Percentiles rank a stretch among this genome's conserved stretches.
phyloP scores from a whole-genome alignment of 2,888 invertebrate genomes.

The Pristionchus exspectatus region DNA sequence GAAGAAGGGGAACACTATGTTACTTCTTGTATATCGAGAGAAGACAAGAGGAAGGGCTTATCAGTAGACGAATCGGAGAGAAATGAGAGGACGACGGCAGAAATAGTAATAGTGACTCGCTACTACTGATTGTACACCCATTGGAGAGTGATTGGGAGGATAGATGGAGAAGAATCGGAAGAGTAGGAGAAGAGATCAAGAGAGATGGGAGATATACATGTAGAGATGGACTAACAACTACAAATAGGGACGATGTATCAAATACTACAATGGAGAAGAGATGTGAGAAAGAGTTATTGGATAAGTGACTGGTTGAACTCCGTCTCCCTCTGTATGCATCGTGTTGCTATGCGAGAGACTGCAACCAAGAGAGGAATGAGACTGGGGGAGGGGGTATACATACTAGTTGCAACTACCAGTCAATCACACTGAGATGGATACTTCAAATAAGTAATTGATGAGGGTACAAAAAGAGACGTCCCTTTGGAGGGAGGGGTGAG shows the following conservation, averaged over 20 bases:
- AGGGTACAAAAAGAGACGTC: constrained; percentile 10
- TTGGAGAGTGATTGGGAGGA: background rate
- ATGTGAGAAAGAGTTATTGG: background rate
- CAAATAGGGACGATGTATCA: background rate
- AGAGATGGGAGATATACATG: background rate
- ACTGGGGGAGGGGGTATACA: background rate
- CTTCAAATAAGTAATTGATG: background rate
- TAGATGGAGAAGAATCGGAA: constrained; percentile 5
- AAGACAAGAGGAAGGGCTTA: background rate
- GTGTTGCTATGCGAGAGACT: constrained; percentile 15
- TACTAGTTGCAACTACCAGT: background rate
- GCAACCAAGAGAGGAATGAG: background rate
- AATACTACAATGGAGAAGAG: background rate
- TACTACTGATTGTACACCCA: background rate
- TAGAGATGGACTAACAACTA: background rate
- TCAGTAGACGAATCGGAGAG: background rate
- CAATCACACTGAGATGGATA: background rate
- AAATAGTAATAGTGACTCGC: constrained; percentile 21
- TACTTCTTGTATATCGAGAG: background rate
- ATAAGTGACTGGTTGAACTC: background rate
- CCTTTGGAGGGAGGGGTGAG: background rate
- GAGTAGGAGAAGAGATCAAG: background rate
- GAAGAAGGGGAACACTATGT: background rate
- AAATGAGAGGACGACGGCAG: background rate
- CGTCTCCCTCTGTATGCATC: background rate